phyloP scores from a whole-genome alignment of 92 coral and sea anemone species.

The Pocillopora meandrina region DNA sequence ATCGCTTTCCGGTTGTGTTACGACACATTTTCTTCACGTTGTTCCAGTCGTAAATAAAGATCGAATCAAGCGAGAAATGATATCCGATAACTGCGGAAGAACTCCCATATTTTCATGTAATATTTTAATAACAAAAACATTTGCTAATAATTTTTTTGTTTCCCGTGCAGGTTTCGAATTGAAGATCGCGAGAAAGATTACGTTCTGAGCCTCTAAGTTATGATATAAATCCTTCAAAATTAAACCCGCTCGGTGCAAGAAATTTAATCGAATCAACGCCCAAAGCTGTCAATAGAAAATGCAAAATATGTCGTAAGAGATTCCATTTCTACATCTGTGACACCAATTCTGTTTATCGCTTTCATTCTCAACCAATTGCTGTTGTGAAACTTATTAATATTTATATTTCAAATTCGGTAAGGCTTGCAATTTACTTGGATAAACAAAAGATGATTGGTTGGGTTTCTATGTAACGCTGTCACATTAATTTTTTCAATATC shows the following conservation, averaged over 20 bases:
- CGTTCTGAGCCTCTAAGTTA: background rate
- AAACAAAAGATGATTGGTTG: slow-evolving; percentile 12
- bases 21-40: too few species aligned
- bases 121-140: background rate
- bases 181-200: background rate
- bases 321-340: background rate
- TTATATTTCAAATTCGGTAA: background rate
- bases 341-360: background rate
- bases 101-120: too few species aligned
- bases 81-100: too few species aligned
- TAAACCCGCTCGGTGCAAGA: background rate
- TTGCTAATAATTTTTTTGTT: background rate
- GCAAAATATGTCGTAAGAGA: too few species aligned
- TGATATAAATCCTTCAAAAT: background rate
- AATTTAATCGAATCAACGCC: background rate
- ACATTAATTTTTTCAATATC: background rate
- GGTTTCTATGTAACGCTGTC: slow-evolving; percentile 16
- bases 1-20: too few species aligned
- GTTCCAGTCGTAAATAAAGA: too few species aligned
- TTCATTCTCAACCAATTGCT: slow-evolving; percentile 6
- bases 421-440: background rate
- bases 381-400: background rate
- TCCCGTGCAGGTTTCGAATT: background rate
- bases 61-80: too few species aligned
- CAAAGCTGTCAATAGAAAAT: background rate